phyloP scores from a whole-genome alignment of 2,113 vertebrate species.

The Nymphicus hollandicus region DNA sequence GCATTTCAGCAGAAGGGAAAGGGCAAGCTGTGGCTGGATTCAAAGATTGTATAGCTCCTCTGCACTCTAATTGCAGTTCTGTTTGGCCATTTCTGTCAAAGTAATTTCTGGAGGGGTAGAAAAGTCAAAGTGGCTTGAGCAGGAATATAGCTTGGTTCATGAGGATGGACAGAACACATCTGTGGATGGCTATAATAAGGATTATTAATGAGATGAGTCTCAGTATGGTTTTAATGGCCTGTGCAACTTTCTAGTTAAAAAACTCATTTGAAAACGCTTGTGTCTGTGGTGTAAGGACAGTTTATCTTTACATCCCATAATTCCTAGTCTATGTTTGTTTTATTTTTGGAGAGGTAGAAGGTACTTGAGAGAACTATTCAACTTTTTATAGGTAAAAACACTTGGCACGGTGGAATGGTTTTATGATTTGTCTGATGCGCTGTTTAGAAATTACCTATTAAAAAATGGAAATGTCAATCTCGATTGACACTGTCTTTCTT shows the following conservation, averaged over 20 bases:
- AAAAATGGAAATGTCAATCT: neutral
- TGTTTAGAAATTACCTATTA: neutral
- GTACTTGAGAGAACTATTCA: neutral
- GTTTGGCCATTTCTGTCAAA: neutral
- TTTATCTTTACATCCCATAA: neutral
- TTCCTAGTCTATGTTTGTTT: neutral
- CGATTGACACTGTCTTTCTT: neutral
- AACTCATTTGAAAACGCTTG: neutral
- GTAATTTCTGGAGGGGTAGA: neutral
- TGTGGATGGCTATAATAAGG: accelerated
- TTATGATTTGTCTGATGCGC: neutral
- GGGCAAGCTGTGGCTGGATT: neutral
- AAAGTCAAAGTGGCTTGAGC: neutral
- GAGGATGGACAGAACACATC: accelerated
- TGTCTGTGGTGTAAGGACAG: neutral
- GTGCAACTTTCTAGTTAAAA: accelerated
- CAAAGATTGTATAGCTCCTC: neutral
- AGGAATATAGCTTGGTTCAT: neutral
- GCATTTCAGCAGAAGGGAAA: neutral
- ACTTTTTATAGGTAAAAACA: neutral
- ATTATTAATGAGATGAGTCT: neutral
- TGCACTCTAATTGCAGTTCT: neutral
- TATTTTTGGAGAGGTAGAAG: neutral
- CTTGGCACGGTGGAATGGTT: neutral
- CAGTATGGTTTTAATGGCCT: accelerated